A percentile compares a stretch with the other conserved stretches of the same genome.
Evolutionary conservation across 2,888 invertebrate genomes (phyloP).

Genomic region (Linnaemya vulpina): DNA sequence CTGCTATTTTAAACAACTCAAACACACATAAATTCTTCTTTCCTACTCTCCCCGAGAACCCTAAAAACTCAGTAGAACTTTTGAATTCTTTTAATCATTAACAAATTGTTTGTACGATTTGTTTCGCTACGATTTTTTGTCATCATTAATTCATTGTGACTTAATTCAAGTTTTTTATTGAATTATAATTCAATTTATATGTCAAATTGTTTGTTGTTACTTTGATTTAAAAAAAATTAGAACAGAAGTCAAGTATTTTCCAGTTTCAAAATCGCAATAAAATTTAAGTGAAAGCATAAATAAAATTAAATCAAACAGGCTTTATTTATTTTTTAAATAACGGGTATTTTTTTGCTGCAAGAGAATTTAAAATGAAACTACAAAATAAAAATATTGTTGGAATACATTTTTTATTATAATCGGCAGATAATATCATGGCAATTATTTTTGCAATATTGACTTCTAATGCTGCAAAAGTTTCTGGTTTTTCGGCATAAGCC

Average conservation of each 20-base stretch:
- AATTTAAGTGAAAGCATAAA: neutral
- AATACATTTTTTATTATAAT: no score
- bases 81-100: neutral
- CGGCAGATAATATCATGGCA: no score
- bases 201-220: conserved; percentile 38
- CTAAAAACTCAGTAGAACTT: neutral
- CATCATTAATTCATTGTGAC: conserved; percentile 73
- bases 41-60: neutral
- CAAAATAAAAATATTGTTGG: no score
- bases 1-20: no score
- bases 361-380: no score
- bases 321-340: neutral
- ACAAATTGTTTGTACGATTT: neutral
- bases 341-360: no score
- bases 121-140: conserved; percentile 40
- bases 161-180: conserved; percentile 80
- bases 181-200: conserved; percentile 78
- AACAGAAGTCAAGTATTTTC: neutral
- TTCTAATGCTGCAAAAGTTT: no score
- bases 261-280: neutral
- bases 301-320: neutral
- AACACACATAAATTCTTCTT: neutral
- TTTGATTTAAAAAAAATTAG: conserved; percentile 23
- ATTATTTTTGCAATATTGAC: no score
- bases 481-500: no score